Evolutionary conservation across 2,797 vertebrate species (phyloP).

Genomic region (Sphaeramia orbicularis): DNA sequence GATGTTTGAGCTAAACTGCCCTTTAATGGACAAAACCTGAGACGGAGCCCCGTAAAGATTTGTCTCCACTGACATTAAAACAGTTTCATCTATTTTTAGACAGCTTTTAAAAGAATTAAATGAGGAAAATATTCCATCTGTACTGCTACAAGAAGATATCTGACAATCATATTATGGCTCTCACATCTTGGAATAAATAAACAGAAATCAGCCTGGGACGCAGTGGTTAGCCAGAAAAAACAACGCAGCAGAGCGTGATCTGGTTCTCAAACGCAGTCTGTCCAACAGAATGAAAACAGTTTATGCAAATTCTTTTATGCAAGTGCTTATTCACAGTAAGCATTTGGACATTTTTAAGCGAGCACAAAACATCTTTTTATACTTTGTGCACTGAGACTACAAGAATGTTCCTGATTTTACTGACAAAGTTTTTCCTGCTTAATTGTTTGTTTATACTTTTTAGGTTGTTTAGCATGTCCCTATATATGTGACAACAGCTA

Average conservation of each 20-base stretch:
- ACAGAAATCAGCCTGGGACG: not conserved
- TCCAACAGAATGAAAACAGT: slow-evolving; percentile 11
- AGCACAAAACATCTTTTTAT: not conserved
- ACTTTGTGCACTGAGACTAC: not conserved
- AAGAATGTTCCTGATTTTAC: not conserved
- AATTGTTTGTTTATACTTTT: not conserved
- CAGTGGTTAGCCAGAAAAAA: not conserved
- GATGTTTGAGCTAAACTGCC: slow-evolving; percentile 35
- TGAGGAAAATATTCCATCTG: not conserved
- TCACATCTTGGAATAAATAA: slow-evolving; percentile 12
- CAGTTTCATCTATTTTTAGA: not conserved
- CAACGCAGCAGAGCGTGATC: not conserved
- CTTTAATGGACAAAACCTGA: slow-evolving; percentile 56
- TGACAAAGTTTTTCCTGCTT: too few species aligned
- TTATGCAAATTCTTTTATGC: not conserved
- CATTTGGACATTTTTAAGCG: not conserved
- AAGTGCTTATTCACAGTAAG: not conserved
- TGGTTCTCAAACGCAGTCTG: slow-evolving; percentile 12
- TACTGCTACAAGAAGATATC: not conserved
- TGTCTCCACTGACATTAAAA: not conserved
- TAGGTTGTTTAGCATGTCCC: not conserved
- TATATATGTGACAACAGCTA: not conserved
- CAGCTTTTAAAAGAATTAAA: not conserved
- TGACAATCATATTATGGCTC: not conserved
- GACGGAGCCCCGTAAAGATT: not conserved